Evolutionary conservation across 2,113 vertebrate species (phyloP).

Genomic region (Ascaphus truei): DNA sequence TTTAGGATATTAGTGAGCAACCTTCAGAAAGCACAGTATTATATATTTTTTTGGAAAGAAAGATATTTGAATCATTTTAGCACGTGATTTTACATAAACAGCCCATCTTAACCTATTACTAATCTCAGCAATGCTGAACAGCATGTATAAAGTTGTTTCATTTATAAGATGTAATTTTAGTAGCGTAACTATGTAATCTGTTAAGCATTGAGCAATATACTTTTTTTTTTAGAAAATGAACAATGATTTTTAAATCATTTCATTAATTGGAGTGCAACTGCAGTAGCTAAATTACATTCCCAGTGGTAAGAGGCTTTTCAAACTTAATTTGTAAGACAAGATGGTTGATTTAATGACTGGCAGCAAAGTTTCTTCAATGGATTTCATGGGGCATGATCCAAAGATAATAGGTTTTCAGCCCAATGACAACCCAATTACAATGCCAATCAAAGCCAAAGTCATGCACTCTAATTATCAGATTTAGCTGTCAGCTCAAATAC

Average conservation of each 20-base stretch:
- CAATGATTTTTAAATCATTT: constrained; percentile 99
- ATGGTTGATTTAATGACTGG: constrained; percentile 99
- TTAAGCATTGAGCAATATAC: constrained; percentile 74
- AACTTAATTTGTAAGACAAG: constrained; percentile 98
- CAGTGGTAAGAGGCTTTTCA: constrained; percentile 87
- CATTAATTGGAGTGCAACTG: constrained; percentile 98
- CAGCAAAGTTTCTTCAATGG: constrained; percentile 99
- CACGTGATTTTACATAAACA: too few relatives aligned
- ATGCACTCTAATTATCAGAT: constrained; percentile 99
- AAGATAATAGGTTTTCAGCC: constrained; percentile 99
- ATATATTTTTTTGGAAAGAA: too few relatives aligned
- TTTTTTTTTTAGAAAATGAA: constrained; percentile 83
- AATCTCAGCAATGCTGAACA: constrained; percentile 61
- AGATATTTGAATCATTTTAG: too few relatives aligned
- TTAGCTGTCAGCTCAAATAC: constrained; percentile 99
- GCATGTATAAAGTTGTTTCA: constrained; percentile 65
- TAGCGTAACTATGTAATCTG: constrained; percentile 65
- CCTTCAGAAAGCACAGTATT: too few relatives aligned
- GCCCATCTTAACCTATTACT: constrained; percentile 52
- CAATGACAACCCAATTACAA: constrained; percentile 99
- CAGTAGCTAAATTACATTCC: constrained; percentile 93
- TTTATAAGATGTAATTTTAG: constrained; percentile 69
- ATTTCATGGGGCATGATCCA: constrained; percentile 99
- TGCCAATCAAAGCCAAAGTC: constrained; percentile 99
- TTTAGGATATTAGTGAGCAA: too few relatives aligned